phyloP scores from a whole-genome alignment of 2,797 vertebrate species.

The Poeciliopsis turneri region DNA sequence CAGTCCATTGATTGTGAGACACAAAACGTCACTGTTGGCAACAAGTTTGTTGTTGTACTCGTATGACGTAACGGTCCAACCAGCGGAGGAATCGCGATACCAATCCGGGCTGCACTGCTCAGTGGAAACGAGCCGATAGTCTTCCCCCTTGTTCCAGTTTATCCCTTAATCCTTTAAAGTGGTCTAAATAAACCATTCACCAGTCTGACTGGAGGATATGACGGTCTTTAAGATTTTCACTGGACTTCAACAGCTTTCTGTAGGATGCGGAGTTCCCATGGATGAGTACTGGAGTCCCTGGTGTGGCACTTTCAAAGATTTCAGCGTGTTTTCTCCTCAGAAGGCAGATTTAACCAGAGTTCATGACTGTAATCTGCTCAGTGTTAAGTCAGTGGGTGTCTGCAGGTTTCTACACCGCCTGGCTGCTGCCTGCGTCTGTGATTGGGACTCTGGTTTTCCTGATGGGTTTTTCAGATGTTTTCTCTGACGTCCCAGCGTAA shows the following conservation, averaged over 20 bases:
- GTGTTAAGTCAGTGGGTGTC: not conserved
- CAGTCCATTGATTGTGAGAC: too few relatives aligned
- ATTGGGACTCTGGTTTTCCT: constrained; percentile 78
- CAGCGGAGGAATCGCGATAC: too few relatives aligned
- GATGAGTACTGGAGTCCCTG: too few relatives aligned
- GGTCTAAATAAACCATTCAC: not conserved
- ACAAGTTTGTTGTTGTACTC: too few relatives aligned
- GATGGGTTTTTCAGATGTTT: constrained; percentile 71
- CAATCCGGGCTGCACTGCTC: not conserved
- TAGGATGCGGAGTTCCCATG: not conserved
- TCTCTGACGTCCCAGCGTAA: constrained; percentile 76
- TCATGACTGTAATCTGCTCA: not conserved
- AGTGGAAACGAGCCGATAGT: not conserved
- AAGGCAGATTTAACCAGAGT: not conserved
- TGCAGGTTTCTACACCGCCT: constrained; percentile 82
- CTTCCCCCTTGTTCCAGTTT: not conserved
- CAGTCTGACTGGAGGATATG: too few relatives aligned
- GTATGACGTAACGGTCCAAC: too few relatives aligned
- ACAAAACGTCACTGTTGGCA: too few relatives aligned
- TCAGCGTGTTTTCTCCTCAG: not conserved
- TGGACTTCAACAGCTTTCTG: too few relatives aligned
- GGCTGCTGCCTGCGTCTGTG: constrained; percentile 78
- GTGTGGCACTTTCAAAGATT: too few relatives aligned
- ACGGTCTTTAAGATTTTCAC: too few relatives aligned
- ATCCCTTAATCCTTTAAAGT: not conserved